phyloP scores from a whole-genome alignment of 1,140 invertebrate genomes.

The Drosophila punjabiensis region DNA sequence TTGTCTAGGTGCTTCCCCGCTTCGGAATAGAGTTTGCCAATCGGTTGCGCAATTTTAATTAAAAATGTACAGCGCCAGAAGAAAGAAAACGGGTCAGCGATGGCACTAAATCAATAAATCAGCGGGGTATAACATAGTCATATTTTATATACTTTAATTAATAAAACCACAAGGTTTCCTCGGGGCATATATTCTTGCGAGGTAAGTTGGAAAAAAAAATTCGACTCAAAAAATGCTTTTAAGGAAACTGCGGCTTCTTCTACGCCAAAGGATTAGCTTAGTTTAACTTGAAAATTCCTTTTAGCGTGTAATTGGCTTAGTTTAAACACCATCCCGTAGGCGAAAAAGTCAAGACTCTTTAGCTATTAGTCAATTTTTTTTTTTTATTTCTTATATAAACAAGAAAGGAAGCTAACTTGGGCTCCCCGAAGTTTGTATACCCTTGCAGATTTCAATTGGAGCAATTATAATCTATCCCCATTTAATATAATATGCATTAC shows the following conservation, averaged over 20 bases:
- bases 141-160: constrained; percentile 20
- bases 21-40: constrained; percentile 50
- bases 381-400: too few species aligned
- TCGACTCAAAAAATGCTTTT: background rate
- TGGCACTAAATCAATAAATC: constrained; percentile 35
- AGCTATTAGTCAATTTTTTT: background rate
- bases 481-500: too few species aligned
- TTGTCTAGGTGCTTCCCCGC: constrained; percentile 26
- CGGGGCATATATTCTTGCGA: too few species aligned
- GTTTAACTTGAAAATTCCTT: background rate
- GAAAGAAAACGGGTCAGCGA: background rate
- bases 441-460: too few species aligned
- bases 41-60: constrained; percentile 73
- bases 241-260: background rate
- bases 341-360: background rate
- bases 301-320: background rate
- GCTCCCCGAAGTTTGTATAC: too few species aligned
- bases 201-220: background rate
- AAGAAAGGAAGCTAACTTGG: too few species aligned
- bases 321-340: background rate
- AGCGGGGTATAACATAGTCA: constrained; percentile 18
- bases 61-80: constrained; percentile 50
- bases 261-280: background rate
- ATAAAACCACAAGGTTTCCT: constrained; percentile 1
- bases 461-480: too few species aligned